Base-by-base conservation (phyloP, 2,797 vertebrate genomes). In the Crocidura indochinensis region DNA sequence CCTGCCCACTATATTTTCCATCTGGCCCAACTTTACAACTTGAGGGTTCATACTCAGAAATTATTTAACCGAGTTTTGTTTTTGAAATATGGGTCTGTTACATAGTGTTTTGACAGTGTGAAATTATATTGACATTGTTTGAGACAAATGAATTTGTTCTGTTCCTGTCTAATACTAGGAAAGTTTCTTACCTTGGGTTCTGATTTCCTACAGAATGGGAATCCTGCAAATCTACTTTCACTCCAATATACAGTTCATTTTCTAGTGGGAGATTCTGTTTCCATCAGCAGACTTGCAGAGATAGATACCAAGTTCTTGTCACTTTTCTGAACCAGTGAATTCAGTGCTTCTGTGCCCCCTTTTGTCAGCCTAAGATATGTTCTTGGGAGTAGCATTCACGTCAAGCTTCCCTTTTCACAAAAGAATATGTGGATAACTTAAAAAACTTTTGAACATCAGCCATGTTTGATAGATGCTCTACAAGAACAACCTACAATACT, bases 401-500 rank as follows among this genome's bases (percentile, higher is more conserved):
- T 51, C 20, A 29, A 47, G 22, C 31, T 26, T 27, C n/a, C 31
- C 19, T 53, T 12, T 49, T 51, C 64, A 64, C 22, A 51, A 72
- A 22, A 81, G 22, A 31, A 19, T 9, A 1, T 47, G 19, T 19
- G 14, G 79, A 31, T 26, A 11, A 68, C n/a, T 72, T 47, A 53
- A 26, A 20, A 72, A 38, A 19, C 38, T 56, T 71, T 67, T 27
- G 80, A 78, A 17, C 44, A 47, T 46, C 17, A 60, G 38, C 47
- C 84, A 47, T n/a, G 15, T 26, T 81, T 90, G 56, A 76, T 44
- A 86, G 10, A 49, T 51, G 22, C 11, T 64, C 75, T 83, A 29
- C 22, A 81, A 31, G 9, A 87, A 19, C 31, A 60, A 60, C 27
- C 2, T 2, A 24, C 11, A 72, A 0, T 64, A 46, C 75, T 20